Base-by-base conservation (phyloP, 2,113 vertebrate genomes). In the Anser cygnoides region DNA sequence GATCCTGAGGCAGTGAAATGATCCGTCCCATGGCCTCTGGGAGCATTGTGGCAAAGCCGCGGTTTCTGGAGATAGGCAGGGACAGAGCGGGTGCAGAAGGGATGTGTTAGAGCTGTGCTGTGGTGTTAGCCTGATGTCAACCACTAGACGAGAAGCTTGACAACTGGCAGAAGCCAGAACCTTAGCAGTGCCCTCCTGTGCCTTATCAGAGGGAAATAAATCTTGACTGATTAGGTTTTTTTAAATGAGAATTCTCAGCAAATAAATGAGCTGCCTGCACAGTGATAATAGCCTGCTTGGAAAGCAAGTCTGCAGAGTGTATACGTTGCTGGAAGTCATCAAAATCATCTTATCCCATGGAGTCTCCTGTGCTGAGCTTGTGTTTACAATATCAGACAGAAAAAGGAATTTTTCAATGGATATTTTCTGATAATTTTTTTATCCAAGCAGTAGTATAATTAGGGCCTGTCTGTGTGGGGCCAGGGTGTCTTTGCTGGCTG, bases 251-350 rank as follows among this genome's bases (percentile, higher is more conserved):
- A 67, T 90, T 83, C 87, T 81, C 90, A 90, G 92, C 82, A 90
- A 88, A 96, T 89, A 74, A 84, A 94, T 74, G 85, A 96, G 67
- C 92, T 96, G 94, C 75, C 82, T 88, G 82, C 25, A 3, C 6
- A 5, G 71, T 93, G 84, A 90, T 92, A 95, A 87, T 85, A 25
- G 55, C 74, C 85, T 90, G 94, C 83, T 92, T 84, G 87, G 85
- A 86, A 86, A 92, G 79, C 3, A 11, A 80, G 82, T 74, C 92
- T 86, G 87, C 10, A 2, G 90, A 73, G 72, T n/a, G 59, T 58
- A 21, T 29, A 28, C 2, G 2, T 13, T 86, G 90, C 96, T 96
- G 95, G 93, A 95, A 97, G 90, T 93, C 93, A 92, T 96, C 96
- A 95, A 95, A 95, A 70, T 57, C 84, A 57, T 93, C 94, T 92